Percentiles rank a stretch among this genome's conserved stretches.
phyloP scores from a whole-genome alignment of 1,140 invertebrate species.

The Argopecten irradians region DNA sequence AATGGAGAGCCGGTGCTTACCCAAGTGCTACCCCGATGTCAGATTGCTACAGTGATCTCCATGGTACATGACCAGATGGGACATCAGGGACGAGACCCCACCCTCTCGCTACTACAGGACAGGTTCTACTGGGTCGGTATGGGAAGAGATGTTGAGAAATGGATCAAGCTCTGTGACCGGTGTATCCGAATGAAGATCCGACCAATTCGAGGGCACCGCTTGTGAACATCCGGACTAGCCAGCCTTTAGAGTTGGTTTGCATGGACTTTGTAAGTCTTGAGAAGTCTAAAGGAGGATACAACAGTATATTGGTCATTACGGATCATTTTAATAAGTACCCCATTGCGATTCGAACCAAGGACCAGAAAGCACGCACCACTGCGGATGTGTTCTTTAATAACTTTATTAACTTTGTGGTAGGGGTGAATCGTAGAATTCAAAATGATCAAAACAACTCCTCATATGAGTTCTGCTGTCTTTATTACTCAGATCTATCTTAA shows the following conservation, averaged over 20 bases:
- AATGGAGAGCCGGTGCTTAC: not conserved
- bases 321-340: constrained; percentile 1
- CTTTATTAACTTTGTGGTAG: too few relatives aligned
- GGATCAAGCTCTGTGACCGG: not conserved
- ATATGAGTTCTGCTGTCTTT: too few relatives aligned
- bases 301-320: not conserved
- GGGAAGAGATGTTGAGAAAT: not conserved
- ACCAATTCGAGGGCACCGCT: not conserved
- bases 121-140: not conserved
- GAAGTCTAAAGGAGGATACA: not conserved
- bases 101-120: not conserved
- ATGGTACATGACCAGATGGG: not conserved
- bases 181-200: not conserved
- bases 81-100: not conserved
- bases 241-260: not conserved
- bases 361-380: not conserved
- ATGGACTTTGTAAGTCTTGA: not conserved
- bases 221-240: not conserved
- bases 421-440: too few relatives aligned
- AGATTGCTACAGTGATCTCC: not conserved
- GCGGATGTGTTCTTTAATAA: not conserved
- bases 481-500: too few relatives aligned
- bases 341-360: not conserved
- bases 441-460: too few relatives aligned
- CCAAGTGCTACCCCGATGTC: not conserved